Percentiles rank a stretch among this genome's conserved stretches.
These are phyloP conservation scores for Galerucella nymphaeae DNA, from an alignment of 2,888 invertebrate species.

Conservation along the genomic window DNA sequence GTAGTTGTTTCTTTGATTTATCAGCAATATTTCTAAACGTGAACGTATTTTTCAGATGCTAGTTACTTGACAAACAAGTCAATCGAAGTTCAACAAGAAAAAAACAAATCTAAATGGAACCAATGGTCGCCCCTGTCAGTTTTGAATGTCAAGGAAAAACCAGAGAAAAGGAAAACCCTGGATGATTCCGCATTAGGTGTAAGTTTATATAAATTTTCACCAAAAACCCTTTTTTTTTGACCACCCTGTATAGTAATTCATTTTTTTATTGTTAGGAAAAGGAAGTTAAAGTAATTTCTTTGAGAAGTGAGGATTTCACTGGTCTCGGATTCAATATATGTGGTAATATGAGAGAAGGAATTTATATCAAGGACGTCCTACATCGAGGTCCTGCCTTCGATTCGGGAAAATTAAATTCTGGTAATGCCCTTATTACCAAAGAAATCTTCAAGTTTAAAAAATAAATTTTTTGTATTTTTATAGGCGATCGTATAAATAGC, in stretches of 20 bases:
- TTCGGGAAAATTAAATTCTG: conserved; percentile 82
- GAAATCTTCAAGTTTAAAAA: background rate
- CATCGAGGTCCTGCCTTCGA: conserved; percentile 90
- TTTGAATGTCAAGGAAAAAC: conserved; percentile 57
- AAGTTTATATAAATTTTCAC: conserved; percentile 49
- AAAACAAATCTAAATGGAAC: conserved; percentile 62
- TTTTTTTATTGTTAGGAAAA: conserved; percentile 65
- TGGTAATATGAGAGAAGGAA: conserved; percentile 92
- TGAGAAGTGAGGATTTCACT: conserved; percentile 88
- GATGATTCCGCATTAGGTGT: conserved; percentile 71
- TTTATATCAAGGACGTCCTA: conserved; percentile 87
- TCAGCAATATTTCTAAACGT: conserved; percentile 13
- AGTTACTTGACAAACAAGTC: conserved; percentile 59
- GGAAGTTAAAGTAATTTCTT: conserved; percentile 74
- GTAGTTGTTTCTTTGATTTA: too few species aligned
- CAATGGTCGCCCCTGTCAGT: conserved; percentile 65
- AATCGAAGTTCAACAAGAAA: conserved; percentile 44
- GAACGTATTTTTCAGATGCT: conserved; percentile 58
- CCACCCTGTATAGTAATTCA: background rate
- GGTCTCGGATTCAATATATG: conserved; percentile 88
- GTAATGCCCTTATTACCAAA: conserved; percentile 63
- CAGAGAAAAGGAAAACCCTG: conserved; percentile 65
- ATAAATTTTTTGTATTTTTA: conserved; percentile 33
- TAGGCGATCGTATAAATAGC: conserved; percentile 89
- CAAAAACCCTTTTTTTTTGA: background rate